Base-by-base conservation (phyloP, 1,140 invertebrate species). In the Bactericera cockerelli region DNA sequence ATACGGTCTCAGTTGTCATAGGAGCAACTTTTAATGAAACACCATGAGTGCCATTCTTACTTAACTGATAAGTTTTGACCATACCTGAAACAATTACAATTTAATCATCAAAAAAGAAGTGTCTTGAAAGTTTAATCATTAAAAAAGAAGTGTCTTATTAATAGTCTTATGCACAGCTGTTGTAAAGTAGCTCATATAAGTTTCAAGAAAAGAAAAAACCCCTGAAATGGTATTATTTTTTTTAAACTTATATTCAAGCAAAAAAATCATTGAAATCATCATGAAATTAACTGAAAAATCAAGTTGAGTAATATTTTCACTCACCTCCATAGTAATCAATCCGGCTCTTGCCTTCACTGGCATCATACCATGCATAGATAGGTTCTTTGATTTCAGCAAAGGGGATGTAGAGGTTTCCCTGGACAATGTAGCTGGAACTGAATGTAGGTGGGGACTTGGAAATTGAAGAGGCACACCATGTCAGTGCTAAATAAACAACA, bases 311-410 rank as follows among this genome's bases (percentile, higher is more conserved):
- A 31, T 31, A 31, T 6, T 31, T 6, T 4, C n/a, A 49, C 66
- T 68, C 74, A 81, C 87, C 87, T 65, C 87, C 87, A 75, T 97
- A 98, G 67, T 95, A 98, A 73, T 97, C 93, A 63, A 97, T 92
- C 59, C 93, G 79, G 56, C 89, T 93, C 54, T 76, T 77, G 59
- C 81, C 81, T 62, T 78, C 79, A 13, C 76, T 73, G 2, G 72
- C 76, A 75, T 96, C 89, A 64, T 76, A 93, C 81, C 86, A 96
- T 16, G 88, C 89, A 67, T 81, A 83, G 69, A 97, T 93, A 2
- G 92, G 90, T 70, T 90, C 87, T 13, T 74, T 73, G 42, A 97
- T 83, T 75, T 96, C 93, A 11, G 93, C 92, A 77, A 95, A 98
- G 0, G 93, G 93, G 62, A 97, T 87, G 63, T 78, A 81, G 33